phyloP scores from a whole-genome alignment of 2,888 invertebrate species.

The Drosophila merina region DNA sequence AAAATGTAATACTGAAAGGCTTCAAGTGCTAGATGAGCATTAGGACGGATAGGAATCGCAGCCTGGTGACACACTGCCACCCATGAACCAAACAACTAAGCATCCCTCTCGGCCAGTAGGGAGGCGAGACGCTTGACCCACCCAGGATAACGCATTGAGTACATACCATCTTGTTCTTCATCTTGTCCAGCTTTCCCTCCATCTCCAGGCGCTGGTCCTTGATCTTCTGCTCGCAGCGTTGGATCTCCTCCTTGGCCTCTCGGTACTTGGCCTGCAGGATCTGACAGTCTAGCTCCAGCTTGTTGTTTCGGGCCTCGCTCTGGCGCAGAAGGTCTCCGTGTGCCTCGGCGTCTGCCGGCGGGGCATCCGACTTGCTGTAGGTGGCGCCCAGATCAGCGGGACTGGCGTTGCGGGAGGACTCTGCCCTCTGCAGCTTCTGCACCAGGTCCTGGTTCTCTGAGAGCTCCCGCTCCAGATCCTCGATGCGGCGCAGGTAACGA shows the following conservation, averaged over 20 bases:
- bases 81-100: constrained; percentile 4
- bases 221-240: constrained; percentile 74
- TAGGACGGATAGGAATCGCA: not conserved
- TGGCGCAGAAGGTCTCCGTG: constrained; percentile 8
- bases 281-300: constrained; percentile 68
- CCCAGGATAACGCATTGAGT: not conserved
- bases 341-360: not conserved
- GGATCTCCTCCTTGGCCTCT: constrained; percentile 73
- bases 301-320: not conserved
- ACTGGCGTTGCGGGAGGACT: not conserved
- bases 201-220: constrained; percentile 86
- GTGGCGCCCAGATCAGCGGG: constrained; percentile 20
- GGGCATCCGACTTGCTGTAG: constrained; percentile 14
- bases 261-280: constrained; percentile 82
- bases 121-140: not conserved
- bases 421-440: not conserved
- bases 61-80: constrained; percentile 4
- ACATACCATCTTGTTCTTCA: constrained; percentile 93
- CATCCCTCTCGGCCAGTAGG: constrained; percentile 11
- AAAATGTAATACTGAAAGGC: too few species aligned
- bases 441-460: constrained; percentile 21
- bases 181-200: constrained; percentile 90
- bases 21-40: not conserved
- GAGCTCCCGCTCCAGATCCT: constrained; percentile 53
- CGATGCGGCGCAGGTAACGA: constrained; percentile 52